phyloP scores from a whole-genome alignment of 2,797 vertebrate genomes.

The Sebastes matsubarae region DNA sequence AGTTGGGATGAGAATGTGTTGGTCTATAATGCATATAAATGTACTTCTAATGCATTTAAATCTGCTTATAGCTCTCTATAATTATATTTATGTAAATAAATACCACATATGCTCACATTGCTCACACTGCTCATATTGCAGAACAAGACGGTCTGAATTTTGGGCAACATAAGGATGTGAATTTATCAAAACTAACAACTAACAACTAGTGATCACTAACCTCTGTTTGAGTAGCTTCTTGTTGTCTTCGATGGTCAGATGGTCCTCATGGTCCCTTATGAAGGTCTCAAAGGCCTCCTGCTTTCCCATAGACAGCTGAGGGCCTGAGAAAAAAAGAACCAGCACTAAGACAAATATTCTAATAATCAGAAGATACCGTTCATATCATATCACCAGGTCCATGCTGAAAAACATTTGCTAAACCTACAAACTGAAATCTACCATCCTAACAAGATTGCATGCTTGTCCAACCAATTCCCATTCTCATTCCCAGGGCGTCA shows the following conservation, averaged over 20 bases:
- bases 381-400: neutral
- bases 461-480: no score
- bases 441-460: neutral
- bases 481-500: no score
- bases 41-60: no score
- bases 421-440: neutral
- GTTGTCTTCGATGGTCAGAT: conserved; percentile 88
- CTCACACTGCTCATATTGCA: neutral
- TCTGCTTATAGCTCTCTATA: no score
- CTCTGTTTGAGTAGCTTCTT: conserved; percentile 89
- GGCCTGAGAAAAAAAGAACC: conserved; percentile 57
- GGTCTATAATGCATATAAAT: no score
- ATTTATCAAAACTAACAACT: neutral
- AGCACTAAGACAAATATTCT: neutral
- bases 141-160: neutral
- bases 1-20: no score
- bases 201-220: conserved; percentile 67
- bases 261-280: conserved; percentile 85
- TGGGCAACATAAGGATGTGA: neutral
- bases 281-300: conserved; percentile 94
- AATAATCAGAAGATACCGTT: neutral
- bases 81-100: neutral
- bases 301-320: conserved; percentile 85
- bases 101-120: neutral
- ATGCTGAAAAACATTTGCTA: neutral